These are phyloP conservation scores for Ochotona princeps DNA, from an alignment of 2,113 vertebrate species.

Conservation along the genomic window DNA sequence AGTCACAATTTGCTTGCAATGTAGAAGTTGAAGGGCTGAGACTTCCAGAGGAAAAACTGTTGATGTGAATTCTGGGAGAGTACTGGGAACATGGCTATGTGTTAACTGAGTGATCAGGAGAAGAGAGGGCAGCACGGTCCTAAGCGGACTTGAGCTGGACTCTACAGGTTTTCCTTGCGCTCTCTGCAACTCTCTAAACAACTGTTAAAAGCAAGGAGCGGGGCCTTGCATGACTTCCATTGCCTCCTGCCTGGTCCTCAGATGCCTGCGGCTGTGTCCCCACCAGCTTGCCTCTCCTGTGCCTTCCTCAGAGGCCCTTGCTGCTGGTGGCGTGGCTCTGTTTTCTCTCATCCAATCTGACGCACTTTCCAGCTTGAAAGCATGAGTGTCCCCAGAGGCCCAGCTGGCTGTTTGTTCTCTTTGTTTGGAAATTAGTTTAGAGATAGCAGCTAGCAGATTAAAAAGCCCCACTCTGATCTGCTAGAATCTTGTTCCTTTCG, in stretches of 20 bases:
- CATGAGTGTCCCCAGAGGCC: slow-evolving; percentile 73
- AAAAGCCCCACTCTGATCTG: slow-evolving; percentile 80
- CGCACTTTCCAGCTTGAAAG: slow-evolving; percentile 82
- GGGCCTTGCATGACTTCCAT: neutral
- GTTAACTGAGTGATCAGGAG: neutral
- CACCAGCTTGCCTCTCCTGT: neutral
- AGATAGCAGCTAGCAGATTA: slow-evolving; percentile 71
- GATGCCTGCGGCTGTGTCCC: neutral
- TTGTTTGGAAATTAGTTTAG: slow-evolving; percentile 82
- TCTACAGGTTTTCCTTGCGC: neutral
- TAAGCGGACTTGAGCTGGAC: neutral
- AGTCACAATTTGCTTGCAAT: neutral
- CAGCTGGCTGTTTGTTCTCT: slow-evolving; percentile 80
- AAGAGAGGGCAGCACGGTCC: neutral
- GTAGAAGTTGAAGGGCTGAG: neutral
- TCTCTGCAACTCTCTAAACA: neutral
- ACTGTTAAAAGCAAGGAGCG: neutral
- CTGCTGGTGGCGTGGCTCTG: neutral
- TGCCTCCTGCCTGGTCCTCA: neutral
- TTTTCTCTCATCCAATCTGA: slow-evolving; percentile 72
- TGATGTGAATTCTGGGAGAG: neutral
- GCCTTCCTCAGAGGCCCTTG: neutral
- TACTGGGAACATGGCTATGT: neutral
- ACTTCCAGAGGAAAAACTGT: neutral
- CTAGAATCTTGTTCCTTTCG: slow-evolving; percentile 79